Conservation (phyloP, 2,888 invertebrate species). For the Mantis religiosa region DNA sequence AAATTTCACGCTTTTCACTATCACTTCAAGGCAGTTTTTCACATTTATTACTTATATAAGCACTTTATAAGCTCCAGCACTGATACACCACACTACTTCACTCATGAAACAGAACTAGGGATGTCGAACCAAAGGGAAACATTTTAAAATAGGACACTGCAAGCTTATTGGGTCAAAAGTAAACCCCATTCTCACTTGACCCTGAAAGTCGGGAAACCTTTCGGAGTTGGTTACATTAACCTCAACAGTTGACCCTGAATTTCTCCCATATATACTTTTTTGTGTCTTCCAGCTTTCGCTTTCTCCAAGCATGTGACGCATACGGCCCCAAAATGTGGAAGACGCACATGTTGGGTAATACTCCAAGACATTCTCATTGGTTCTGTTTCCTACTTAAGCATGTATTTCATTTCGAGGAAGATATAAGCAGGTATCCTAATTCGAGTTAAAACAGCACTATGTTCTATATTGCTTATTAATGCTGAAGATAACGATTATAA, state of each 20-base stretch:
- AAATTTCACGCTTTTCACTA: no score
- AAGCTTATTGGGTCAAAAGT: neutral
- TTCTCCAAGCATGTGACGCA: neutral
- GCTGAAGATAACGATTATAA: no score
- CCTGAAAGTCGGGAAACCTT: neutral
- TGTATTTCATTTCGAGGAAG: neutral
- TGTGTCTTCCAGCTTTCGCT: neutral
- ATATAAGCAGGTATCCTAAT: no score
- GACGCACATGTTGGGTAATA: neutral
- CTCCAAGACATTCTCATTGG: neutral
- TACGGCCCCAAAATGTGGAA: neutral
- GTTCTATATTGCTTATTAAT: no score
- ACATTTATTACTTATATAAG: no score
- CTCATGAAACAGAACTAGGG: neutral
- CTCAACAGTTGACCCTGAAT: neutral
- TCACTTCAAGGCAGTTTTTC: no score
- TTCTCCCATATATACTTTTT: neutral
- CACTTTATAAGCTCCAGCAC: neutral
- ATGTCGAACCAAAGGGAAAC: neutral
- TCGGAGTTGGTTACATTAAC: neutral
- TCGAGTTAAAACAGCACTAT: no score
- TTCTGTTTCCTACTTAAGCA: neutral
- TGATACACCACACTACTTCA: neutral
- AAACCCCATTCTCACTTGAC: neutral
- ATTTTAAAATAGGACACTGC: neutral